phyloP scores from a whole-genome alignment of 2,888 invertebrate genomes.

The Anthrax anthrax region DNA sequence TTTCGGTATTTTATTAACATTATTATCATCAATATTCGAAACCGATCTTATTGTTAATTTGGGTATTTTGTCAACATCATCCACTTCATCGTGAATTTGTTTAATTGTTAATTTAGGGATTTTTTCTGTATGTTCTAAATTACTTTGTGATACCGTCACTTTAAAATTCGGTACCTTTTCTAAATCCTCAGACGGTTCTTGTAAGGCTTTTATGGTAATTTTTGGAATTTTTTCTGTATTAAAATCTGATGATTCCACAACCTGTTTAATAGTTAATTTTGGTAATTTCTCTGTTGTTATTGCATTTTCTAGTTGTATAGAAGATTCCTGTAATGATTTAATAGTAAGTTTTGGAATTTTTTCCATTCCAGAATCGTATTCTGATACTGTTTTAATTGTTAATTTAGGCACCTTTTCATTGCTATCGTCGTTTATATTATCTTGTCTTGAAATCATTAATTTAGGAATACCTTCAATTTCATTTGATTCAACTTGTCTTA shows the following conservation, averaged over 20 bases:
- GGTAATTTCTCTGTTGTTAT: slow-evolving; percentile 9
- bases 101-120: slow-evolving; percentile 9
- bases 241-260: slow-evolving; percentile 18
- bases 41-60: slow-evolving; percentile 27
- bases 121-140: slow-evolving; percentile 1
- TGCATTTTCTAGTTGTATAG: not conserved
- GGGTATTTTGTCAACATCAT: slow-evolving; percentile 21
- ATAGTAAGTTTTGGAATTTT: slow-evolving; percentile 24
- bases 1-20: slow-evolving; percentile 19
- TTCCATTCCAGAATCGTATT: slow-evolving; percentile 13
- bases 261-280: slow-evolving; percentile 31
- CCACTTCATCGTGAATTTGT: slow-evolving; percentile 3
- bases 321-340: slow-evolving; percentile 16
- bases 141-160: not conserved
- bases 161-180: slow-evolving; percentile 29
- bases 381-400: slow-evolving; percentile 20
- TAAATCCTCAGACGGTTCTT: slow-evolving; percentile 19
- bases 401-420: slow-evolving; percentile 16
- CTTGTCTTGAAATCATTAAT: slow-evolving; percentile 6
- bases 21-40: slow-evolving; percentile 24
- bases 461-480: slow-evolving; percentile 8
- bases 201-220: slow-evolving; percentile 41
- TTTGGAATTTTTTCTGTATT: slow-evolving; percentile 36
- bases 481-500: slow-evolving; percentile 15
- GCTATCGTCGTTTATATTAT: not conserved